Evolutionary conservation across 1,140 invertebrate species (phyloP), one percentile per base, ranked within the genome.

Genomic region (Homarus americanus): DNA sequence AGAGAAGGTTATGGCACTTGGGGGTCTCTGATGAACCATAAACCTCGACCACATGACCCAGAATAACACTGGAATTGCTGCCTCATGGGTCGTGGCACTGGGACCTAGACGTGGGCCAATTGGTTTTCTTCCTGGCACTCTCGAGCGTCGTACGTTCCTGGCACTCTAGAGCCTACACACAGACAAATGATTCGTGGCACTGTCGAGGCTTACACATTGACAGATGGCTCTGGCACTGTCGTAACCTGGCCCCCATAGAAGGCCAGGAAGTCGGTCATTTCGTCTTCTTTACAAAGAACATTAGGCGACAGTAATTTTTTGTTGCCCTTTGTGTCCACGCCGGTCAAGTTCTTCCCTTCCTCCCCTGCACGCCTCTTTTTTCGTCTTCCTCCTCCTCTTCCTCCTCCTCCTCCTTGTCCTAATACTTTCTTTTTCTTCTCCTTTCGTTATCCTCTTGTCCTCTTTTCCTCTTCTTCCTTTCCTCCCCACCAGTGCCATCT

Each of bases 371-470:
- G 32, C 20, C 15, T 28, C 36, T 75, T 32, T 73, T 3, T 75
- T 5, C 72, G 1, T 75, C 38, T 5, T 9, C 0, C 10, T 75
- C 38, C 7, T 34, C 72, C 72, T 34, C 15, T 28, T 75, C 20
- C 2, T 58, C 0, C 20, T 58, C 12, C 53, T 58, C 53, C 53
- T 20, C 53, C 12, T 49, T 49, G n/a, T n/a, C n/a, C n/a, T n/a
- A n/a, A n/a, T n/a, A n/a, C n/a, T n/a, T n/a, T n/a, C n/a, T 72
- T 72, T 20, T 72, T 72, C 38, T 34, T 44, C 76, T 44, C 76
- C 41, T 28, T n/a, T n/a, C n/a, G n/a, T n/a, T n/a, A n/a, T n/a
- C n/a, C n/a, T n/a, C n/a, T n/a, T n/a, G n/a, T n/a, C n/a, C n/a
- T n/a, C n/a, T n/a, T n/a, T n/a, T 78, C 24, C 36, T 76, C 40